phyloP scores from a whole-genome alignment of 2,888 invertebrate genomes.

The Cheilosia pagana region DNA sequence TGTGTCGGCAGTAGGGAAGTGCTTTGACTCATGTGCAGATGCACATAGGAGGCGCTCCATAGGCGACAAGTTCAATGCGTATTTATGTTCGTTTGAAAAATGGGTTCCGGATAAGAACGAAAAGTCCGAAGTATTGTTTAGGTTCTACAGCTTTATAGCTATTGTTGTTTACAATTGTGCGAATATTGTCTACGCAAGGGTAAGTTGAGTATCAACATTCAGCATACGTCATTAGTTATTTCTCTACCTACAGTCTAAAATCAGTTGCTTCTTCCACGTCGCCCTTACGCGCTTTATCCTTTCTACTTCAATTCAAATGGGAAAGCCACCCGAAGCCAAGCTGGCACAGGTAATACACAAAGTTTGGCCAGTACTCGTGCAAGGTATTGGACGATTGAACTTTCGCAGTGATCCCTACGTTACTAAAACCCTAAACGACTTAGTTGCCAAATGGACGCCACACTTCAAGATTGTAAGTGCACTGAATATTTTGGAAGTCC shows the following conservation, averaged over 20 bases:
- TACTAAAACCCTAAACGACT: conserved; percentile 84
- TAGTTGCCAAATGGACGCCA: conserved; percentile 84
- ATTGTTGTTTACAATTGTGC: conserved; percentile 83
- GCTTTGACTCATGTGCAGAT: conserved; percentile 72
- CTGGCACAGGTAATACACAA: conserved; percentile 84
- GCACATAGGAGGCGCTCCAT: conserved; percentile 78
- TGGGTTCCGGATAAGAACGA: conserved; percentile 80
- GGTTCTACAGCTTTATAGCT: conserved; percentile 82
- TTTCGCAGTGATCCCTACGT: conserved; percentile 84
- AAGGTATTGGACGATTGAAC: conserved; percentile 84
- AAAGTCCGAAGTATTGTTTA: conserved; percentile 79
- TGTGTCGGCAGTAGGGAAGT: conserved; percentile 80
- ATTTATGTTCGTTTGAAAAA: conserved; percentile 81
- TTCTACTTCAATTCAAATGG: conserved; percentile 84
- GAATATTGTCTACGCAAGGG: conserved; percentile 80
- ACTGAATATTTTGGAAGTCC: background rate
- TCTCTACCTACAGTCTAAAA: conserved; percentile 71
- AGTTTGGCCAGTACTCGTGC: conserved; percentile 85
- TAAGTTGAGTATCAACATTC: conserved; percentile 69
- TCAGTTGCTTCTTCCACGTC: conserved; percentile 84
- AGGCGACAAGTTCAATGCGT: conserved; percentile 80
- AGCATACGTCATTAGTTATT: background rate
- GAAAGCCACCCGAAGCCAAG: conserved; percentile 82
- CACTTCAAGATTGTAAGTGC: conserved; percentile 79
- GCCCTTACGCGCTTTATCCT: conserved; percentile 84